Conservation (phyloP, 2,888 invertebrate species). For the Papilio protenor region DNA sequence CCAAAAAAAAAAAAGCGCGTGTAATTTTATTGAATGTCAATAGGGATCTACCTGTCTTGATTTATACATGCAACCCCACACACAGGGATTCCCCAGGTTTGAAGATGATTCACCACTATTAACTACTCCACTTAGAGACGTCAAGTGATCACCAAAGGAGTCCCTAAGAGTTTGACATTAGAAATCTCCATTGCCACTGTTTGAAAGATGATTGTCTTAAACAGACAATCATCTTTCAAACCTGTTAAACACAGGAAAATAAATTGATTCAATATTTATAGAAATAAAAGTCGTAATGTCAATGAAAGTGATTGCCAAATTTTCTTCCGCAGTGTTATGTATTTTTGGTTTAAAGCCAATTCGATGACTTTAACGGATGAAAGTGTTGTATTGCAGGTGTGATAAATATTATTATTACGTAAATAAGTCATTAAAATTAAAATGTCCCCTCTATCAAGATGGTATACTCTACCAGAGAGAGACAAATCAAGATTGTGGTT, state of each 20-base stretch:
- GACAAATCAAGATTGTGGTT: too few relatives aligned
- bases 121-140: background rate
- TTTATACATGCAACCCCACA: background rate
- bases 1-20: background rate
- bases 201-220: background rate
- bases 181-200: background rate
- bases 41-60: background rate
- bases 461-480: background rate
- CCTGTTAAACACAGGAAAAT: background rate
- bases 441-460: too few relatives aligned
- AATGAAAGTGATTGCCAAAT: slow-evolving; percentile 25
- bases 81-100: background rate
- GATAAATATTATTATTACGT: background rate
- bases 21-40: background rate
- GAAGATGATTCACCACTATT: background rate
- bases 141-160: background rate
- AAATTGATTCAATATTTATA: background rate
- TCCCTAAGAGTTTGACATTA: background rate
- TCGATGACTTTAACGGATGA: background rate
- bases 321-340: slow-evolving; percentile 19
- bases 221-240: too few relatives aligned
- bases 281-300: background rate
- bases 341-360: slow-evolving; percentile 28
- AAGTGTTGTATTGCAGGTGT: slow-evolving; percentile 35
- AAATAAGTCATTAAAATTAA: background rate